Conservation (phyloP, 1,140 invertebrate species). For the Aphaenogaster floridana region DNA sequence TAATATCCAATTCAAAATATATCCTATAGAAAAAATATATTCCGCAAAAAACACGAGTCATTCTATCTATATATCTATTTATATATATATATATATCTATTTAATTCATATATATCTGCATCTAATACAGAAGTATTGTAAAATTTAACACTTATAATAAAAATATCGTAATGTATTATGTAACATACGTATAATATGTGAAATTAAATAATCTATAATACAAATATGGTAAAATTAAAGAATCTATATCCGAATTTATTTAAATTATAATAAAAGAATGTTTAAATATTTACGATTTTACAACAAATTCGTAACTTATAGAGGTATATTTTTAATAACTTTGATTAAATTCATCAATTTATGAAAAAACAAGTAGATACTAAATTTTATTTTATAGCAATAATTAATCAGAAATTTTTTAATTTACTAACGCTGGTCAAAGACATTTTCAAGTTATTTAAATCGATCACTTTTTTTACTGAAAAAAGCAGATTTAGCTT, state of each 20-base stretch:
- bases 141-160: too few relatives aligned
- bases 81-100: too few relatives aligned
- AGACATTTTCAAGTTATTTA: slow-evolving; percentile 3
- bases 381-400: slow-evolving; percentile 15
- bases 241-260: neutral
- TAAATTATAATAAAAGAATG: neutral
- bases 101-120: neutral
- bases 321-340: neutral
- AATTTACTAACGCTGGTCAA: neutral
- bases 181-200: too few relatives aligned
- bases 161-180: too few relatives aligned
- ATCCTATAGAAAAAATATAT: neutral
- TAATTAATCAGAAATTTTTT: neutral
- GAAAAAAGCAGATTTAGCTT: neutral
- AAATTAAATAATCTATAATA: too few relatives aligned
- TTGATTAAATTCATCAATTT: neutral
- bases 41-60: neutral
- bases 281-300: slow-evolving; percentile 18
- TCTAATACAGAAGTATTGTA: neutral
- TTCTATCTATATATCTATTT: too few relatives aligned
- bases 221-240: neutral
- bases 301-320: neutral
- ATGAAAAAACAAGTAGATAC: neutral
- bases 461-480: neutral
- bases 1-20: neutral